Conservation (phyloP, 2,888 invertebrate genomes). For the Nasonovia ribisnigri region DNA sequence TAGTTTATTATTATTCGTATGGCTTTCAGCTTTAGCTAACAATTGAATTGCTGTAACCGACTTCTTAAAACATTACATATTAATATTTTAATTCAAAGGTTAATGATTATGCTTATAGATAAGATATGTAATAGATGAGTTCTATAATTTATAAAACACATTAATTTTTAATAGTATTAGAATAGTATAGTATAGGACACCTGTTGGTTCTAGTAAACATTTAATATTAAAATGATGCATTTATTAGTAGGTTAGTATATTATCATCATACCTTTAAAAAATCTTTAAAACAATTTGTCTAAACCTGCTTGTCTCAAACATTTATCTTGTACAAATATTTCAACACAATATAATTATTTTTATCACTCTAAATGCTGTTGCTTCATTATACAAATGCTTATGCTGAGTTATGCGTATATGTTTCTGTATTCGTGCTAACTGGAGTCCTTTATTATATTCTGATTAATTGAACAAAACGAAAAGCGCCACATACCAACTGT, state of each 20-base stretch:
- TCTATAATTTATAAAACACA: not conserved
- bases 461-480: not conserved
- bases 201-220: not conserved
- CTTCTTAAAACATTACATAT: not conserved
- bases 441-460: not conserved
- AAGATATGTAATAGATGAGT: too few species aligned
- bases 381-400: not conserved
- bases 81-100: not conserved
- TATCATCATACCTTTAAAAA: not conserved
- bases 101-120: not conserved
- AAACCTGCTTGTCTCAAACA: not conserved
- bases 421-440: not conserved
- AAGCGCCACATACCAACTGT: not conserved
- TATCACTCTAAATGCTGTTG: not conserved
- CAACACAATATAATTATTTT: not conserved
- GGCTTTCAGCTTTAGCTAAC: not conserved
- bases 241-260: not conserved
- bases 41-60: not conserved
- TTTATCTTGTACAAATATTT: not conserved
- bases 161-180: not conserved
- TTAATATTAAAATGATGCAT: not conserved
- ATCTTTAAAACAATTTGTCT: not conserved
- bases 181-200: not conserved
- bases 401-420: not conserved
- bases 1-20: slow-evolving; percentile 7